Evolutionary conservation across 2,888 invertebrate genomes (phyloP), one percentile per base, ranked within the genome.

Genomic region (Napeogenes sylphis): DNA sequence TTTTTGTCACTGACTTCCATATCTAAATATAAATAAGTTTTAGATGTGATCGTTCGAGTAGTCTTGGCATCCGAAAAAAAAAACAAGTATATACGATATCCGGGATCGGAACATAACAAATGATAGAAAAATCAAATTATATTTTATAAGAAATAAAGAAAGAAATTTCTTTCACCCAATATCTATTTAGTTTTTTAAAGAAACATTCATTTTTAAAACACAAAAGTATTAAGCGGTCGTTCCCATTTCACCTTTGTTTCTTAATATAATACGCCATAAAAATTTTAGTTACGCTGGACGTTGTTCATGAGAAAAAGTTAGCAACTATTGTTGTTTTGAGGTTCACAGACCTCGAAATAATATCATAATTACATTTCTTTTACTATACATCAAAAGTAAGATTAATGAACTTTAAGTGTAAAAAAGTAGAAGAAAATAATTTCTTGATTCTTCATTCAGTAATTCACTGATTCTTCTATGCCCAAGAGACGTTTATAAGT

Each of bases 271-370:
- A 57, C 54, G 32, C 59, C 58, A 56, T 59, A 59, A 65, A 60
- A 59, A 55, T 42, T 54, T 45, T 64, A 61, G 38, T n/a, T 47
- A 59, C 53, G 55, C 32, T 61, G 61, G 45, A 57, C 45, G 58
- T 35, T 38, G 58, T 62, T 62, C 65, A 57, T 60, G 57, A 58
- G 65, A 60, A 63, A 63, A 59, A 65, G 58, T 63, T 63, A n/a
- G 58, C 21, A 21, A 21, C 55, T 38, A 66, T 63, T 61, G 61
- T 63, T 63, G 53, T 56, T 58, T 58, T 54, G 33, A 38, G 58
- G 66, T 63, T 66, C 62, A 62, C 14, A 8, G 58, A 63, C 61
- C 58, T 61, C 55, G 55, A 30, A 64, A 61, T 21, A 56, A 53
- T 33, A 59, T 51, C 61, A 61, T 64, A 61, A 61, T 64, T 21